These are phyloP conservation scores for Centropus unirufus DNA, from an alignment of 2,113 vertebrate species.

Conservation along the genomic window DNA sequence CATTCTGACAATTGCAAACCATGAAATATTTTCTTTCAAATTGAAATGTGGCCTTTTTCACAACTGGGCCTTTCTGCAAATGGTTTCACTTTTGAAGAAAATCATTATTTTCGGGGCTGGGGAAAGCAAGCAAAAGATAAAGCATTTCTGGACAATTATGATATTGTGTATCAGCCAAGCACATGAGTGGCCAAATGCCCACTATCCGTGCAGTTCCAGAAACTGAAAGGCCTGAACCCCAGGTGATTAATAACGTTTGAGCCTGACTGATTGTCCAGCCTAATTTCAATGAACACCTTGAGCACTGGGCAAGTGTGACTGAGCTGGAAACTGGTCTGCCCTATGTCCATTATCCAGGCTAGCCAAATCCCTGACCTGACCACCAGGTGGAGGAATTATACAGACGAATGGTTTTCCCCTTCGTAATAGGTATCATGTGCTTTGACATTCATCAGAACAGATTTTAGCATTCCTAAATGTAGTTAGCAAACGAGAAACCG, in stretches of 20 bases:
- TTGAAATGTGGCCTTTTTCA: background rate
- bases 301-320: background rate
- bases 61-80: background rate
- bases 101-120: background rate
- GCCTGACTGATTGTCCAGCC: background rate
- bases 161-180: background rate
- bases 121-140: background rate
- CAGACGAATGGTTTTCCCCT: background rate
- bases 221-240: rapidly evolving
- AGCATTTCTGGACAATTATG: background rate
- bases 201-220: background rate
- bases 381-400: constrained; percentile 59
- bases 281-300: background rate
- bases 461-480: background rate
- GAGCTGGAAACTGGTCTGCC: background rate
- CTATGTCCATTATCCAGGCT: background rate
- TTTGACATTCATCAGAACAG: background rate
- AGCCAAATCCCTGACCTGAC: constrained; percentile 56
- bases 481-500: background rate
- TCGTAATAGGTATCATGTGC: rapidly evolving
- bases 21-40: background rate
- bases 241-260: background rate
- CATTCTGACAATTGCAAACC: constrained; percentile 17
- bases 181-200: background rate
- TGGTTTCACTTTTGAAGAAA: background rate